phyloP scores from a whole-genome alignment of 2,113 vertebrate genomes.

The Platichthys flesus region DNA sequence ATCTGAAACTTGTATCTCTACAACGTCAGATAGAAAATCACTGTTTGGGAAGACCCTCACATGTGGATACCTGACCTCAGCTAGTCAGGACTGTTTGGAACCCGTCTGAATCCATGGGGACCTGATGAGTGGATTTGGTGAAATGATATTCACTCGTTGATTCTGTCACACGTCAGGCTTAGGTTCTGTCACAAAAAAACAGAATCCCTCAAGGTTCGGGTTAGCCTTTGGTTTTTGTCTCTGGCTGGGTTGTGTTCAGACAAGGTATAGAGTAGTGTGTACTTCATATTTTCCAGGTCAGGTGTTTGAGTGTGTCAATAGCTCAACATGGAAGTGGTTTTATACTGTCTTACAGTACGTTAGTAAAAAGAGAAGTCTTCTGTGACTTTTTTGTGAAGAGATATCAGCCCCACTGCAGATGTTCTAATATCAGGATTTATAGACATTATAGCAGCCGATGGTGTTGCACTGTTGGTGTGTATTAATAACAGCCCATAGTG shows the following conservation, averaged over 20 bases:
- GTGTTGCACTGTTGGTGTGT: neutral
- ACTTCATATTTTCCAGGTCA: neutral
- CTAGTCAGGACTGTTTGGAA: too few relatives aligned
- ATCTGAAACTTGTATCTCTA: neutral
- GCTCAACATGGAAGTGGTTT: neutral
- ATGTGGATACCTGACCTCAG: neutral
- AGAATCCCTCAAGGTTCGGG: too few relatives aligned
- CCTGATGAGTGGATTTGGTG: too few relatives aligned
- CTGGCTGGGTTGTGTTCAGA: too few relatives aligned
- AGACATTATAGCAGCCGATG: neutral
- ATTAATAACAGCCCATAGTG: neutral
- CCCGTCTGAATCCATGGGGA: neutral
- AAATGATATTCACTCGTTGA: too few relatives aligned
- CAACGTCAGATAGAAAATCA: constrained; percentile 25
- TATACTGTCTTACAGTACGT: neutral
- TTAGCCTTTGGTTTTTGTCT: too few relatives aligned
- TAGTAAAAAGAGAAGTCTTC: neutral
- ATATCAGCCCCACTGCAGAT: too few relatives aligned
- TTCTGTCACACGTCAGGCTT: too few relatives aligned
- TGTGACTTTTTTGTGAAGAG: too few relatives aligned
- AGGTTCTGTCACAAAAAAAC: too few relatives aligned
- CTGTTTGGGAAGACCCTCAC: too few relatives aligned
- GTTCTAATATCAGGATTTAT: too few relatives aligned
- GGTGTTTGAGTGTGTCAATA: neutral
- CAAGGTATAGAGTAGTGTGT: neutral